Conservation (phyloP, 2,797 vertebrate genomes). For the Neoniphon sammara region DNA sequence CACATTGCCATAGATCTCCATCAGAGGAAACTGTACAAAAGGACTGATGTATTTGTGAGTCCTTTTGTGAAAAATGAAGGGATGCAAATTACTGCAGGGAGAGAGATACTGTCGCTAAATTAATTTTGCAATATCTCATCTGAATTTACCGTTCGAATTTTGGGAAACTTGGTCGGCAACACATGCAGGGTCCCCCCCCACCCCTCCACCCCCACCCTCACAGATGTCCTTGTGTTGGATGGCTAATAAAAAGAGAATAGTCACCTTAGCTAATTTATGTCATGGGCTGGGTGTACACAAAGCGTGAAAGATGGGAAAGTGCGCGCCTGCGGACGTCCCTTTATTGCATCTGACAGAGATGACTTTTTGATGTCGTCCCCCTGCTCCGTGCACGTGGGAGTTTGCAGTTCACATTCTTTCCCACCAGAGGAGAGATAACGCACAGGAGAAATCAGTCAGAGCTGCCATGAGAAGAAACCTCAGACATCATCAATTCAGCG, state of each 20-base stretch:
- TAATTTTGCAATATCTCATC: conserved; percentile 58
- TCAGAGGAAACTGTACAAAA: conserved; percentile 76
- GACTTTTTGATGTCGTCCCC: conserved; percentile 77
- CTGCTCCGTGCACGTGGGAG: conserved; percentile 58
- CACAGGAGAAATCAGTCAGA: conserved; percentile 65
- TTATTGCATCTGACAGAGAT: conserved; percentile 79
- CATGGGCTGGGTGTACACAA: conserved; percentile 61
- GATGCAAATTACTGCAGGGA: conserved; percentile 16
- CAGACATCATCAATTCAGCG: conserved; percentile 56
- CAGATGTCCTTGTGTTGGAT: conserved; percentile 49
- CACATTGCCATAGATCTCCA: conserved; percentile 80
- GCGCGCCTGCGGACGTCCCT: conserved; percentile 63
- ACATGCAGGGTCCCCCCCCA: conserved; percentile 13
- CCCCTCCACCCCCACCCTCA: neutral
- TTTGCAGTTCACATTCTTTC: conserved; percentile 71
- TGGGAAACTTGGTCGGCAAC: conserved; percentile 33
- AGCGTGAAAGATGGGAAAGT: conserved; percentile 67
- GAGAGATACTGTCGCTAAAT: conserved; percentile 55
- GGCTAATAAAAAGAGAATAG: conserved; percentile 54
- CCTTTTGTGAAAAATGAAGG: conserved; percentile 77
- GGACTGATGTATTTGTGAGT: conserved; percentile 72
- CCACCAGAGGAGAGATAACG: conserved; percentile 53
- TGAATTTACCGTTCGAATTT: conserved; percentile 56
- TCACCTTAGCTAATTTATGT: conserved; percentile 76
- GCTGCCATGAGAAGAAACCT: conserved; percentile 58